Percentiles rank a stretch among this genome's conserved stretches.
Conservation (phyloP, 23 tunicate genomes). For the Botrylloides violaceus region DNA sequence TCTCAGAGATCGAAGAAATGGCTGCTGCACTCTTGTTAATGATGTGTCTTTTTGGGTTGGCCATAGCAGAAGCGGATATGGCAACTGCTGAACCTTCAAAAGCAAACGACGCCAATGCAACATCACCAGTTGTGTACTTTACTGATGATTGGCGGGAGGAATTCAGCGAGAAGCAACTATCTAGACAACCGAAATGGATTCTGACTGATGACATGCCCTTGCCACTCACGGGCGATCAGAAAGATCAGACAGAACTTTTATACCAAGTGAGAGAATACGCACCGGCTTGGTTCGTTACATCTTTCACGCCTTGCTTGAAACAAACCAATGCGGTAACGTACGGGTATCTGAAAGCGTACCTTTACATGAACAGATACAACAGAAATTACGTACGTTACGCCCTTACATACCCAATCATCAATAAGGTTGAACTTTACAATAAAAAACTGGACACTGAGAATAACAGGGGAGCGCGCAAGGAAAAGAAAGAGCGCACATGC, state of each 20-base stretch:
- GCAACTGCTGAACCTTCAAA: not conserved
- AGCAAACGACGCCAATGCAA: not conserved
- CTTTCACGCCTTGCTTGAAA: conserved; percentile 3
- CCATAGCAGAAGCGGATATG: not conserved
- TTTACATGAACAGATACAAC: conserved; percentile 7
- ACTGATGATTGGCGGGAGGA: not conserved
- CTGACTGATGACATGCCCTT: not conserved
- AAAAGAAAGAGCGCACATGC: not conserved
- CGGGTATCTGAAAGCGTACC: not conserved
- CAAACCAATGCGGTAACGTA: not conserved
- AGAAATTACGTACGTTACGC: not conserved
- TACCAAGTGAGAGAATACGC: not conserved
- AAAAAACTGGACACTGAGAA: not conserved
- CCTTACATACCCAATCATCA: conserved; percentile 12
- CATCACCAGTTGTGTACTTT: not conserved
- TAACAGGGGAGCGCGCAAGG: not conserved
- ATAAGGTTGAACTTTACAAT: conserved; percentile 3
- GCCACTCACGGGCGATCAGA: not conserved
- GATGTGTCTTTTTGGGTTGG: not conserved
- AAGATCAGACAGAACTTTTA: too few relatives aligned
- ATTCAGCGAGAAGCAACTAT: not conserved
- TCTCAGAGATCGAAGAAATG: too few relatives aligned
- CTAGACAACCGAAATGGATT: not conserved
- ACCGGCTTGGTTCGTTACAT: conserved; percentile 8
- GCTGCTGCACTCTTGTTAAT: too few relatives aligned